A percentile compares a stretch with the other conserved stretches of the same genome.
phyloP scores from a whole-genome alignment of 2,888 invertebrate species.

The Zhuqinia jingwanae region DNA sequence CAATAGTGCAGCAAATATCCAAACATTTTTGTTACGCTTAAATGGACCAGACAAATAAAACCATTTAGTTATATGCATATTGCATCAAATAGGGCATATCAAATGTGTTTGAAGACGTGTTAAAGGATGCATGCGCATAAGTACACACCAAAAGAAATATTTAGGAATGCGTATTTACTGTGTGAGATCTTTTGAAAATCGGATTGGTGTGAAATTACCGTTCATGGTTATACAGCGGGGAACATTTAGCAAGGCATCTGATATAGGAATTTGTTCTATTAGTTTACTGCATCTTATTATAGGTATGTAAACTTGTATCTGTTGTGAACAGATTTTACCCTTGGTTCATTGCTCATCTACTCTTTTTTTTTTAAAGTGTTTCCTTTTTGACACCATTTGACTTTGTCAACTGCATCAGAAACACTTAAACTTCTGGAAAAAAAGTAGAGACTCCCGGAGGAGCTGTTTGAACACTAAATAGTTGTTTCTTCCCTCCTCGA shows the following conservation, averaged over 20 bases:
- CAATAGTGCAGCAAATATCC: neutral
- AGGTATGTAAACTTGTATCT: too few species aligned
- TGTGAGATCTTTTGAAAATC: neutral
- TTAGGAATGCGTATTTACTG: slow-evolving; percentile 33
- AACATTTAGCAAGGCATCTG: too few species aligned
- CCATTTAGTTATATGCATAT: slow-evolving; percentile 48
- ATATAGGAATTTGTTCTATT: too few species aligned
- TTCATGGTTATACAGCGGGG: too few species aligned
- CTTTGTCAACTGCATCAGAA: slow-evolving; percentile 53
- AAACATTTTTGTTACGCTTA: slow-evolving; percentile 29
- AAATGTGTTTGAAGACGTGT: neutral
- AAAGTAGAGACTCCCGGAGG: slow-evolving; percentile 47
- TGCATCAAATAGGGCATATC: too few species aligned
- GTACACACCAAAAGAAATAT: neutral
- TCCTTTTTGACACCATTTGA: slow-evolving; percentile 50
- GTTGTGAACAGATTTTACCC: too few species aligned
- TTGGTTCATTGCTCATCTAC: neutral
- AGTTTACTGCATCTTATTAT: too few species aligned
- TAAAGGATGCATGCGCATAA: neutral
- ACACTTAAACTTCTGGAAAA: slow-evolving; percentile 7
- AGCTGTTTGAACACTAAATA: slow-evolving; percentile 17
- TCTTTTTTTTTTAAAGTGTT: neutral
- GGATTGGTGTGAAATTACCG: too few species aligned
- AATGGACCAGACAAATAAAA: slow-evolving; percentile 60
- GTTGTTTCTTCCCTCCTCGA: neutral